phyloP scores from a whole-genome alignment of 1,140 invertebrate species.

The Lordiphosa clarofinis region DNA sequence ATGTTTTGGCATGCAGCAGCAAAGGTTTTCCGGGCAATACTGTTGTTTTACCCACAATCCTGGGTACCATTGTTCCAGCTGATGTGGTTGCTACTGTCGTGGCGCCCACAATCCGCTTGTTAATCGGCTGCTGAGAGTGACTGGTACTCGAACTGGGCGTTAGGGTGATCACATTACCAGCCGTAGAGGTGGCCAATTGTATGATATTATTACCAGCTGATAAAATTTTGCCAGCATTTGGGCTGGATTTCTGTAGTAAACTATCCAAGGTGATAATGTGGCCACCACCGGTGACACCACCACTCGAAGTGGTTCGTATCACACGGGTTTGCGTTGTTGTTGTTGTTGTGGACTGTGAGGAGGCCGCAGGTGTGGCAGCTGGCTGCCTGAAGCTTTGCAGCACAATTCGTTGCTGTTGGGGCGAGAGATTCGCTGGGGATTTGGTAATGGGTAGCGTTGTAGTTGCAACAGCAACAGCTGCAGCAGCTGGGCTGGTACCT shows the following conservation, averaged over 20 bases:
- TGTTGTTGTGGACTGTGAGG: conserved; percentile 18
- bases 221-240: conserved; percentile 27
- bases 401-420: conserved; percentile 80
- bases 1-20: conserved; percentile 49
- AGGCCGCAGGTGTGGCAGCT: conserved; percentile 8
- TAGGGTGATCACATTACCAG: conserved; percentile 54
- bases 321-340: conserved; percentile 32
- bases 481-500: conserved; percentile 17
- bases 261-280: conserved; percentile 86
- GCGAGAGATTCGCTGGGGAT: conserved; percentile 68
- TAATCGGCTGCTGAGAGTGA: conserved; percentile 3
- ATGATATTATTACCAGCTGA: conserved; percentile 48
- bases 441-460: background rate
- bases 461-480: conserved; percentile 23
- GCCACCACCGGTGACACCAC: conserved; percentile 54
- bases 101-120: conserved; percentile 68
- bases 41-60: conserved; percentile 67
- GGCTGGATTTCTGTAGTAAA: conserved; percentile 81
- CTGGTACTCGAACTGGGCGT: conserved; percentile 23
- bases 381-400: conserved; percentile 78
- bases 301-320: conserved; percentile 37
- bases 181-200: conserved; percentile 36
- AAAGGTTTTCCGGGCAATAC: conserved; percentile 81
- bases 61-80: conserved; percentile 27
- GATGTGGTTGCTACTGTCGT: background rate